Conservation (phyloP, 1,140 invertebrate species). For the Ladona fulva region DNA sequence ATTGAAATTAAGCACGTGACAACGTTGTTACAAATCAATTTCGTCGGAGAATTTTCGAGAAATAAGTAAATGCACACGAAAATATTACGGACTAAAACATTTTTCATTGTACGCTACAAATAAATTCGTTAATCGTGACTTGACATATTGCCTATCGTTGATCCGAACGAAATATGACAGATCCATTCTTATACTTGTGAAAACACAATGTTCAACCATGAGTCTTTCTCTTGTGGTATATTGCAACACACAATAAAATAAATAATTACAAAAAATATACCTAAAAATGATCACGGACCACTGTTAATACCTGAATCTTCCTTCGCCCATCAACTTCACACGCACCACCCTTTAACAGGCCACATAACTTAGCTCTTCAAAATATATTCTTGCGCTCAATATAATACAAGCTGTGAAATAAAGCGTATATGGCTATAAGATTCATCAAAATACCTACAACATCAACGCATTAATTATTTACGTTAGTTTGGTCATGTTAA, state of each 20-base stretch:
- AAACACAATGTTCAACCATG: not conserved
- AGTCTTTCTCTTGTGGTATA: not conserved
- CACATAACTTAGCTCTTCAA: not conserved
- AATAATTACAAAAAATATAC: not conserved
- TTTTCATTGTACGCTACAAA: not conserved
- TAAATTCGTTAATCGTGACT: not conserved
- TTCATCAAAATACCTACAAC: not conserved
- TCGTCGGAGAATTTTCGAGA: not conserved
- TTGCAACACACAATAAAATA: not conserved
- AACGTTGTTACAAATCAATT: not conserved
- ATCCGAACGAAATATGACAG: not conserved
- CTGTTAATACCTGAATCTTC: not conserved
- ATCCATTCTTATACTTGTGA: not conserved
- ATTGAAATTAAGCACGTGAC: not conserved
- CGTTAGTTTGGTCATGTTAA: no score
- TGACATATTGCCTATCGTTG: not conserved
- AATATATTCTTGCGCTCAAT: conserved; percentile 10
- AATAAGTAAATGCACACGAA: not conserved
- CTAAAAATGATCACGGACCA: not conserved
- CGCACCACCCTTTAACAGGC: conserved; percentile 1
- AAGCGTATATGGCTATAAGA: not conserved
- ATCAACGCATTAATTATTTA: not conserved
- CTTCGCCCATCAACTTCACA: conserved; percentile 7
- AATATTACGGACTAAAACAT: not conserved
- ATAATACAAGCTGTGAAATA: not conserved